Conservation (phyloP, 2,888 invertebrate genomes). For the Altica lythri region DNA sequence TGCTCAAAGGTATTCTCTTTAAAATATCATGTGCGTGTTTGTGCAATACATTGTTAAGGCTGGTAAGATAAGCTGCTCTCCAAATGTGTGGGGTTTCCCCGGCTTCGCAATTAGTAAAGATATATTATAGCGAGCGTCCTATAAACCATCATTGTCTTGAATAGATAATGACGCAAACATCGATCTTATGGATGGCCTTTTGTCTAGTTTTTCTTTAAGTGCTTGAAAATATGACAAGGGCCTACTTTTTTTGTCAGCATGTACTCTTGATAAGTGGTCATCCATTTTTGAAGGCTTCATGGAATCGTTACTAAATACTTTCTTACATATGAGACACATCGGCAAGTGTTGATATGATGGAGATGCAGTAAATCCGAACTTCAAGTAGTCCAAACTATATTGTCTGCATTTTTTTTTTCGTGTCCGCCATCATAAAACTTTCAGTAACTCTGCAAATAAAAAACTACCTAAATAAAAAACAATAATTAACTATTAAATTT, state of each 20-base stretch:
- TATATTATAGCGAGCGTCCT: not conserved
- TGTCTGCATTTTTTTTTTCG: too few relatives aligned
- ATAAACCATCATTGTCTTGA: not conserved
- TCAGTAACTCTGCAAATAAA: too few relatives aligned
- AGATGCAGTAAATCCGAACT: too few relatives aligned
- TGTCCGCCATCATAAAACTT: too few relatives aligned
- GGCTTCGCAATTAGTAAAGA: not conserved
- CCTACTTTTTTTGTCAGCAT: not conserved
- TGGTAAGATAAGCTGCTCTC: too few relatives aligned
- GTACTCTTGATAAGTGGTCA: not conserved
- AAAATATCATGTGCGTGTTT: too few relatives aligned
- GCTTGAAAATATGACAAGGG: not conserved
- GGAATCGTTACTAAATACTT: not conserved
- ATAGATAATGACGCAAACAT: slow-evolving; percentile 9
- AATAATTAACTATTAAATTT: too few relatives aligned
- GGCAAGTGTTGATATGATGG: too few relatives aligned
- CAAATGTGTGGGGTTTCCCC: not conserved
- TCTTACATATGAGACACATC: not conserved
- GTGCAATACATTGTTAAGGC: too few relatives aligned
- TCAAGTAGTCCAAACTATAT: too few relatives aligned
- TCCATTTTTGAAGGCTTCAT: not conserved
- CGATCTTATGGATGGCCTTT: not conserved
- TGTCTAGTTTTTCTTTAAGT: slow-evolving; percentile 4
- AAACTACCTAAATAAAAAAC: too few relatives aligned
- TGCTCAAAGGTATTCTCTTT: too few relatives aligned